Evolutionary conservation across 2,888 invertebrate species (phyloP).

Genomic region (Camptogramma bilineatum): DNA sequence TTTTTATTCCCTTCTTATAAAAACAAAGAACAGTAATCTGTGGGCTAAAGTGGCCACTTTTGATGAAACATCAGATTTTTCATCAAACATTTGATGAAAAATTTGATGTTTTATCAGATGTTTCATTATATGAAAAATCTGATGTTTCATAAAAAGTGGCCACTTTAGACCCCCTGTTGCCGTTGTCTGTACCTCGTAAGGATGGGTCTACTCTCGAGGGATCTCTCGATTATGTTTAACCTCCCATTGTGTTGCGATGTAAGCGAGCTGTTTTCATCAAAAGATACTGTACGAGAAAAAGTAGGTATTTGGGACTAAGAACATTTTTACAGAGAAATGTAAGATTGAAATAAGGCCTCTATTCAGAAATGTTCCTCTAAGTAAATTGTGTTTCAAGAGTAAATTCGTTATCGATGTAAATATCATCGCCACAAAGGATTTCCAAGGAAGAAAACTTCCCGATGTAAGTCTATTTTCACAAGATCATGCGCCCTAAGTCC

Average conservation of each 20-base stretch:
- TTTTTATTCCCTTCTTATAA: no score
- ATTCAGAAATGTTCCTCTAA: not conserved
- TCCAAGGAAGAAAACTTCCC: not conserved
- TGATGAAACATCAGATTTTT: no score
- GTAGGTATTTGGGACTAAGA: not conserved
- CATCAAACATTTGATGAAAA: no score
- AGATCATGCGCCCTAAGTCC: not conserved
- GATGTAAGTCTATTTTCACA: not conserved
- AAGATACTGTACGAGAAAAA: no score
- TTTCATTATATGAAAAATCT: no score
- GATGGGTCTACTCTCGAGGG: slow-evolving; percentile 31
- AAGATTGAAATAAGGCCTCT: not conserved
- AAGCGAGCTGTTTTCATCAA: not conserved
- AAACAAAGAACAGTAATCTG: no score
- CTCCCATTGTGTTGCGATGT: slow-evolving; percentile 23
- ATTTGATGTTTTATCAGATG: no score
- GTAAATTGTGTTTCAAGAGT: not conserved
- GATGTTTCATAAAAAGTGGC: no score
- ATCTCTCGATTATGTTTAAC: slow-evolving; percentile 26
- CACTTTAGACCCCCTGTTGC: no score
- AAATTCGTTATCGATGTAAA: not conserved
- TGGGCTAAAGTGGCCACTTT: no score
- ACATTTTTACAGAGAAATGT: not conserved
- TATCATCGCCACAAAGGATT: not conserved
- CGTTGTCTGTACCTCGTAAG: slow-evolving; percentile 4